Evolutionary conservation across 2,113 vertebrate species (phyloP), one percentile per base, ranked within the genome.

Genomic region (Cyanoderma ruficeps): DNA sequence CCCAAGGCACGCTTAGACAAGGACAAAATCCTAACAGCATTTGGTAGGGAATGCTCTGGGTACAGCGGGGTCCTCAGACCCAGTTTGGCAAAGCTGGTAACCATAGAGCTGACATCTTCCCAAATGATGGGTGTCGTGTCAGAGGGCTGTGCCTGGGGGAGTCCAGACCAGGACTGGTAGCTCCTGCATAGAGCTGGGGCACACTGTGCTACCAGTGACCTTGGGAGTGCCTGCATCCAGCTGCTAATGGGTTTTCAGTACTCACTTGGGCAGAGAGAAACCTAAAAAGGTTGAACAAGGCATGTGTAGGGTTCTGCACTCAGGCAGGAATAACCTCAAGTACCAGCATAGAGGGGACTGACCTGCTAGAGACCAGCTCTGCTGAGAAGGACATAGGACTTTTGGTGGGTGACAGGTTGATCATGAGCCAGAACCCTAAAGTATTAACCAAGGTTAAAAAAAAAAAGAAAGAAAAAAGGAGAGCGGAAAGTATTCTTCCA

Each of bases 1-100:
- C 52, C 68, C 52, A 57, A 52, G 60, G 79, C 60, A 70, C 41
- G 9, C 52, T 77, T 37, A 77, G 67, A 42, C 50, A 90, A 94
- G 82, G 90, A 83, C 87, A 85, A 93, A 88, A 83, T 89, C 42
- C 82, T 74, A 11, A 44, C 68, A 78, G 37, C 72, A 68, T 83
- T 90, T 89, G 82, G 44, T 78, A 49, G 23, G 47, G 44, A 47
- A 77, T 0, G 0, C 35, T 83, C 64, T 35, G 44, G 61, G 71
- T 94, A 35, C 21, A 68, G 39, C 6, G 4, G 5, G 6, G 23
- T 80, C 42, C 71, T 75, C 37, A 77, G 42, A 80, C 4, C 30
- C 16, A 41, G 6, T 33, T 35, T 86, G 60, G 27, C 82, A 88
- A 92, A 86, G 37, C 24, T 59, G 13, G 8, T 30, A 67, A 28